A percentile compares a stretch with the other conserved stretches of the same genome.
Conservation (phyloP, 2,113 vertebrate genomes). For the Protobothrops mucrosquamatus region DNA sequence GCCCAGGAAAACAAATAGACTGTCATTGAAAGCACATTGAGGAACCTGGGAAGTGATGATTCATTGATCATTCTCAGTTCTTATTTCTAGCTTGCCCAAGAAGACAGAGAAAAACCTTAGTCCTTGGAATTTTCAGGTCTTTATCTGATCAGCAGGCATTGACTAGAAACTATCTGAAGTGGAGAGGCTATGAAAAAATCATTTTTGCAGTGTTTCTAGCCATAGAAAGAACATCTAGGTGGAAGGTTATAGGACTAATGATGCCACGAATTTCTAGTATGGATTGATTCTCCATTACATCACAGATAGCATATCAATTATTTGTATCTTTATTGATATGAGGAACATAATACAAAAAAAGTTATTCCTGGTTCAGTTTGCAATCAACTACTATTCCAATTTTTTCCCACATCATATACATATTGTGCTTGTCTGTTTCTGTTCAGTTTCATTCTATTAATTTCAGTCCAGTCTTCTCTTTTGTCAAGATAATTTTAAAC, state of each 20-base stretch:
- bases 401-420: background rate
- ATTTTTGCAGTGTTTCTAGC: background rate
- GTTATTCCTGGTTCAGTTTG: background rate
- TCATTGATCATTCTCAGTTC: background rate
- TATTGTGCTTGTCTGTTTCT: background rate
- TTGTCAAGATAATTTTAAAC: background rate
- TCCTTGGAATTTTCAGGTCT: background rate
- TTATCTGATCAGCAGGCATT: background rate
- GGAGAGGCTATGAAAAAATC: background rate
- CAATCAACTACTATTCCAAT: background rate
- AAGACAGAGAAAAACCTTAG: background rate
- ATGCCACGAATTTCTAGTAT: background rate
- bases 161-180: background rate
- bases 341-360: background rate
- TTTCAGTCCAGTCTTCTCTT: background rate
- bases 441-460: background rate
- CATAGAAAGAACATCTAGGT: background rate
- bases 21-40: background rate
- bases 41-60: background rate
- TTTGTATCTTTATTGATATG: background rate
- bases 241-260: background rate
- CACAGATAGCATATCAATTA: background rate
- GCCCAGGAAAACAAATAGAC: background rate
- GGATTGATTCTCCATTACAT: background rate
- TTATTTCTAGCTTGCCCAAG: background rate